A percentile compares a stretch with the other conserved stretches of the same genome.
These are phyloP conservation scores for Podiceps cristatus DNA, from an alignment of 2,113 vertebrate genomes.

Conservation along the genomic window DNA sequence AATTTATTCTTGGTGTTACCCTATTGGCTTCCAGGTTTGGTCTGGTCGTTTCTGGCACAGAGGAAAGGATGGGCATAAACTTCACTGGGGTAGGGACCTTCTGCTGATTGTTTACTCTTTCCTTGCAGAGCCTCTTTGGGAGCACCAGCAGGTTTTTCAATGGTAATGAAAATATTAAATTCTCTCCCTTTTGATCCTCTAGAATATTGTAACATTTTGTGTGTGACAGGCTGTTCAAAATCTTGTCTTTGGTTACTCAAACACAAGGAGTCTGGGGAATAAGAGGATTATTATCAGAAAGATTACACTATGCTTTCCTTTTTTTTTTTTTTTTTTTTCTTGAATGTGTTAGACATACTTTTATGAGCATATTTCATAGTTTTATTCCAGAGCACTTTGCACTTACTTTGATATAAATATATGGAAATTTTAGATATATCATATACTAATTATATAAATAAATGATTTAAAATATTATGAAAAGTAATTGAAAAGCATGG, in stretches of 20 bases:
- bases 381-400: background rate
- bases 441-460: background rate
- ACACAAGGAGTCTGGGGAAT: background rate
- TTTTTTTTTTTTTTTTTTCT: background rate
- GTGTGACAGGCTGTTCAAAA: background rate
- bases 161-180: background rate
- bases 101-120: background rate
- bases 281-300: slow-evolving; percentile 4
- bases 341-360: background rate
- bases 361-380: background rate
- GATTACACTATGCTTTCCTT: background rate
- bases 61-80: background rate
- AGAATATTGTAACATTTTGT: background rate
- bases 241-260: background rate
- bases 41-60: background rate
- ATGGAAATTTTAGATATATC: background rate
- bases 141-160: background rate
- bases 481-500: background rate
- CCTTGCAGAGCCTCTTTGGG: background rate
- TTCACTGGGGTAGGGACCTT: background rate
- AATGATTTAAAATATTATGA: background rate
- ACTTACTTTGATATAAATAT: background rate
- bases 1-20: background rate
- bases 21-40: background rate
- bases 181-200: background rate